A percentile compares a stretch with the other conserved stretches of the same genome.
Evolutionary conservation across 2,797 vertebrate genomes (phyloP).

Genomic region (Xerus rutilus): DNA sequence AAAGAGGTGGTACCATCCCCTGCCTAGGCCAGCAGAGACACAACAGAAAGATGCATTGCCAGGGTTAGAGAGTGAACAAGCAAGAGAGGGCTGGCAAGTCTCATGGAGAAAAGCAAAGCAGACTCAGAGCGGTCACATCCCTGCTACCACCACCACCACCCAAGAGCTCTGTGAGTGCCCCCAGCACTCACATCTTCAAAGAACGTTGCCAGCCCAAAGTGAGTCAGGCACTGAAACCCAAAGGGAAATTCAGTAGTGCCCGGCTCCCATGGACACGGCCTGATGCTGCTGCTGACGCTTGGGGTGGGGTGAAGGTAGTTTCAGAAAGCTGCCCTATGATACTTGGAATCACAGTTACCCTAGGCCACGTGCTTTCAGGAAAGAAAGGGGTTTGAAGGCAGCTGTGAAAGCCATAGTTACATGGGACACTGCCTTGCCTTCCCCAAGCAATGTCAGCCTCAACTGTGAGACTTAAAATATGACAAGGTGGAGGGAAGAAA

Average conservation of each 20-base stretch:
- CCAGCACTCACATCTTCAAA: constrained; percentile 51
- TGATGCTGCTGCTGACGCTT: constrained; percentile 48
- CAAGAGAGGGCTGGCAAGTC: neutral
- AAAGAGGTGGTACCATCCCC: neutral
- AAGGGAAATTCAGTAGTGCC: constrained; percentile 71
- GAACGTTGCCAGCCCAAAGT: constrained; percentile 69
- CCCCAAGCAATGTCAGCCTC: constrained; percentile 20
- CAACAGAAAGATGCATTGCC: constrained; percentile 4
- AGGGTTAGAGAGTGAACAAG: neutral
- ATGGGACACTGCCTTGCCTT: constrained; percentile 6
- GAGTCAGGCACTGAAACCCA: constrained; percentile 68
- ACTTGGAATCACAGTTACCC: constrained; percentile 65
- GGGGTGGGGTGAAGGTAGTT: neutral
- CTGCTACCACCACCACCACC: neutral
- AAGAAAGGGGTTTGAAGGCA: neutral
- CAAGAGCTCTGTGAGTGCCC: neutral
- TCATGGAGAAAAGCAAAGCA: constrained; percentile 41
- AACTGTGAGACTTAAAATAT: neutral
- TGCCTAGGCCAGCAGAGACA: constrained; percentile 14
- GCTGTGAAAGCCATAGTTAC: constrained; percentile 58
- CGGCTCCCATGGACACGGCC: constrained; percentile 54
- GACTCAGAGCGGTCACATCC: constrained; percentile 20
- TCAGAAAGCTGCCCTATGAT: constrained; percentile 49
- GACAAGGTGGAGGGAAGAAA: neutral
- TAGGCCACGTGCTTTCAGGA: constrained; percentile 64